Percentiles rank a stretch among this genome's conserved stretches.
Conservation (phyloP, 2,113 vertebrate species). For the Xenotilapia caudafasciata region DNA sequence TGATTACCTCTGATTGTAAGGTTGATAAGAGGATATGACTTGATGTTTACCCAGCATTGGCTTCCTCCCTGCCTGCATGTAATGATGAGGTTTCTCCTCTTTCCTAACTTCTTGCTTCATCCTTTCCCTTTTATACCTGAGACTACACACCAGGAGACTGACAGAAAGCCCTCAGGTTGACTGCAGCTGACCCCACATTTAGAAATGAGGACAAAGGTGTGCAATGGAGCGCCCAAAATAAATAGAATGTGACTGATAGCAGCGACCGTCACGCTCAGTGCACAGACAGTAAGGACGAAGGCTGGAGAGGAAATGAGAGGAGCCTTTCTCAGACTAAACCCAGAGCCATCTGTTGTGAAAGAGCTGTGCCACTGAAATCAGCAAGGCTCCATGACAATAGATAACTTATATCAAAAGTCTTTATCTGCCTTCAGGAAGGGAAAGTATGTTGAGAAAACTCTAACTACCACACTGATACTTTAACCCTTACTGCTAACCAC, state of each 20-base stretch:
- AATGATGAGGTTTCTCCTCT: neutral
- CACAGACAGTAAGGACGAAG: slow-evolving; percentile 17
- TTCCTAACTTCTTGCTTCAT: neutral
- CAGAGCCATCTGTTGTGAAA: slow-evolving; percentile 26
- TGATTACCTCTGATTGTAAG: slow-evolving; percentile 56
- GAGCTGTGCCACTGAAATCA: slow-evolving; percentile 24
- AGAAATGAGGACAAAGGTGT: slow-evolving; percentile 60
- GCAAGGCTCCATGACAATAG: neutral
- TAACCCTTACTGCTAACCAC: neutral
- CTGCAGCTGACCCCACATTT: slow-evolving; percentile 51
- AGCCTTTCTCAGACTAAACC: slow-evolving; percentile 12
- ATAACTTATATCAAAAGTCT: neutral
- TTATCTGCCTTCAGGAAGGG: neutral
- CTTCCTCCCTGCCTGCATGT: slow-evolving; percentile 16
- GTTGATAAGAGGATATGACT: slow-evolving; percentile 42
- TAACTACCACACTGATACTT: neutral
- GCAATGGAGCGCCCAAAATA: slow-evolving; percentile 52
- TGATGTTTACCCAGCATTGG: slow-evolving; percentile 18
- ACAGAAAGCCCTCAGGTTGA: slow-evolving; percentile 35
- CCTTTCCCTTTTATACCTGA: neutral
- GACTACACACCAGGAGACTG: neutral
- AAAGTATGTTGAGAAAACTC: neutral
- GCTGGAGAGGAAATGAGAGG: slow-evolving; percentile 48
- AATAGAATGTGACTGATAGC: slow-evolving; percentile 61
- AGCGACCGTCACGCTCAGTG: slow-evolving; percentile 51